These are phyloP conservation scores for Hydropsyche betteni DNA, from an alignment of 2,888 invertebrate species.

Conservation along the genomic window DNA sequence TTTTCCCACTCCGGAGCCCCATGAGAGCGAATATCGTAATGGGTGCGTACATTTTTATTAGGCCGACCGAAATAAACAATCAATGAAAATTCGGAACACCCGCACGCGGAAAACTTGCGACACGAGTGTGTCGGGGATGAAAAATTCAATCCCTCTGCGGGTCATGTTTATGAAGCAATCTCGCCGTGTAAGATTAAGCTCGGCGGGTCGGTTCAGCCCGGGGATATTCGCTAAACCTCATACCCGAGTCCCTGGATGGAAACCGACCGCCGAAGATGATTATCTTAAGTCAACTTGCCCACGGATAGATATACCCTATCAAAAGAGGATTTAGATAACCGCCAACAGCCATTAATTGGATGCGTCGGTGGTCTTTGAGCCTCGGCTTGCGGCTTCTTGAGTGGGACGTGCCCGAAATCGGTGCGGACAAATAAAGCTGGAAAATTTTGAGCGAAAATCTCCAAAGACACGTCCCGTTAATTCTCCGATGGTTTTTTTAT, in stretches of 20 bases:
- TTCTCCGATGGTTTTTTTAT: too few relatives aligned
- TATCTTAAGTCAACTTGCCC: conserved; percentile 39
- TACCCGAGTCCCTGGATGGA: neutral
- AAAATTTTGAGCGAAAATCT: too few relatives aligned
- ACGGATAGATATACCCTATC: conserved; percentile 37
- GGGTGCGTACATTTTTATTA: conserved; percentile 1
- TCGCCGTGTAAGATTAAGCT: conserved; percentile 32
- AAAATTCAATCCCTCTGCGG: conserved; percentile 21
- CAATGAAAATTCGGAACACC: neutral
- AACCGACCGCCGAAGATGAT: conserved; percentile 30
- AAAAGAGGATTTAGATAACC: conserved; percentile 42
- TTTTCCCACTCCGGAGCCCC: conserved; percentile 11
- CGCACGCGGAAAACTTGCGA: neutral
- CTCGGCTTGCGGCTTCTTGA: neutral
- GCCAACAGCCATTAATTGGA: conserved; percentile 38
- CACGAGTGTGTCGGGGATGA: neutral
- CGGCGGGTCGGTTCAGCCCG: conserved; percentile 19
- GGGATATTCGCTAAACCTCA: conserved; percentile 29
- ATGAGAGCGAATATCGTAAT: neutral
- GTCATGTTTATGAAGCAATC: conserved; percentile 30
- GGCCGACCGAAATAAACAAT: conserved; percentile 1
- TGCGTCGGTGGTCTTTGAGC: conserved; percentile 20
- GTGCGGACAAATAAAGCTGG: too few relatives aligned
- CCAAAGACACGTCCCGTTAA: too few relatives aligned
- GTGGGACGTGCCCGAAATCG: neutral